Evolutionary conservation across 2,888 invertebrate species (phyloP).

Genomic region (Eurois occulta): DNA sequence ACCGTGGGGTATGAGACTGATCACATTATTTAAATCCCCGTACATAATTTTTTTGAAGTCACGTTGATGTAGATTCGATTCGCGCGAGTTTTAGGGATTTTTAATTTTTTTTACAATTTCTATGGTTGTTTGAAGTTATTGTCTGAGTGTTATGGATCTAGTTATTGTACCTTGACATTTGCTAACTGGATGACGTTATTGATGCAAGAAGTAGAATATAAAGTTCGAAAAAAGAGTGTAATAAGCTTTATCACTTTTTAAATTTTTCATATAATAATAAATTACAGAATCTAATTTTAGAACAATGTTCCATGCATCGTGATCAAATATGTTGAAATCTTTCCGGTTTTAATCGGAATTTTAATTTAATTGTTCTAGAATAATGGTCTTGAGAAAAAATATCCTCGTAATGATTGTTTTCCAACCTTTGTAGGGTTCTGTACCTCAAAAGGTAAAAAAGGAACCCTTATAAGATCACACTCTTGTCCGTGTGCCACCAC

Average conservation of each 20-base stretch:
- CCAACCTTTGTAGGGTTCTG: no score
- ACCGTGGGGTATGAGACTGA: conserved; percentile 78
- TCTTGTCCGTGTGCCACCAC: no score
- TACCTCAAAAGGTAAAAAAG: no score
- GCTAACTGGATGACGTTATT: background rate
- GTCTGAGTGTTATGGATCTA: conserved; percentile 12
- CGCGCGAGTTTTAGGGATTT: conserved; percentile 72
- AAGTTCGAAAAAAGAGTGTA: background rate
- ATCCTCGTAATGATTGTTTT: conserved; percentile 1
- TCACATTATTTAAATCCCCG: conserved; percentile 87
- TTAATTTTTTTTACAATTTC: conserved; percentile 49
- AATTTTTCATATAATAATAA: background rate
- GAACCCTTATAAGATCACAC: no score
- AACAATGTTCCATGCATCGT: background rate
- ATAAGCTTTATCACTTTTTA: background rate
- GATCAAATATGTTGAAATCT: background rate
- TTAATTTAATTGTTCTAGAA: conserved; percentile 6
- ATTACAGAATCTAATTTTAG: no score
- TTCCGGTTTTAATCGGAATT: background rate
- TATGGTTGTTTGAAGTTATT: conserved; percentile 32
- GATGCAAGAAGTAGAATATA: background rate
- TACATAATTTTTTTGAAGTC: conserved; percentile 84
- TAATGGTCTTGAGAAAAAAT: conserved; percentile 11
- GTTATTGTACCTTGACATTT: background rate
- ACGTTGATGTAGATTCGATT: conserved; percentile 79